These are phyloP conservation scores for Phocides pigmalion DNA, from an alignment of 1,140 invertebrate genomes.

Conservation along the genomic window DNA sequence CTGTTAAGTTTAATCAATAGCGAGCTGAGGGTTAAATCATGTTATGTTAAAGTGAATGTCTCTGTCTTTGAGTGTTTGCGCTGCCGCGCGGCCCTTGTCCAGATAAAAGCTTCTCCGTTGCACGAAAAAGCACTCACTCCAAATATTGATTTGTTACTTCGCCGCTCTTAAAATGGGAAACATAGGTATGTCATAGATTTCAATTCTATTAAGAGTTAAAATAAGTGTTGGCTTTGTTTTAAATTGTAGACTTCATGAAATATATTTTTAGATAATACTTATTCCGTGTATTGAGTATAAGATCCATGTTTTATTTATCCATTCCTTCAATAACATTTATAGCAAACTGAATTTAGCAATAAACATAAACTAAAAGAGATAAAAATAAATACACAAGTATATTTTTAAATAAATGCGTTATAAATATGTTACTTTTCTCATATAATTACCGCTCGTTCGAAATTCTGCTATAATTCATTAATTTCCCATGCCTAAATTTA, in stretches of 20 bases:
- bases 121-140: conserved; percentile 83
- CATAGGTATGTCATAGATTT: conserved; percentile 41
- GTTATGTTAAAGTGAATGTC: conserved; percentile 78
- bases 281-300: no score
- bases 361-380: no score
- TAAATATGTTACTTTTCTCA: no score
- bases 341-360: no score
- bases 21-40: conserved; percentile 51
- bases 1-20: conserved; percentile 42
- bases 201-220: neutral
- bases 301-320: no score
- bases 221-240: neutral
- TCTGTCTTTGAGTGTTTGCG: conserved; percentile 78
- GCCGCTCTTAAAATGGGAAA: conserved; percentile 69
- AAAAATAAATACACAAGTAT: no score
- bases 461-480: no score
- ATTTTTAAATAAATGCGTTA: no score
- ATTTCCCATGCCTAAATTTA: no score
- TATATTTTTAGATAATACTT: no score
- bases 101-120: conserved; percentile 83
- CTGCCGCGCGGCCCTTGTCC: conserved; percentile 76
- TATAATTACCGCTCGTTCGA: no score
- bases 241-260: neutral
- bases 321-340: no score
- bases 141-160: conserved; percentile 83